Evolutionary conservation across 1,140 invertebrate genomes (phyloP), one percentile per base, ranked within the genome.

Genomic region (Macrostomum lignano): DNA sequence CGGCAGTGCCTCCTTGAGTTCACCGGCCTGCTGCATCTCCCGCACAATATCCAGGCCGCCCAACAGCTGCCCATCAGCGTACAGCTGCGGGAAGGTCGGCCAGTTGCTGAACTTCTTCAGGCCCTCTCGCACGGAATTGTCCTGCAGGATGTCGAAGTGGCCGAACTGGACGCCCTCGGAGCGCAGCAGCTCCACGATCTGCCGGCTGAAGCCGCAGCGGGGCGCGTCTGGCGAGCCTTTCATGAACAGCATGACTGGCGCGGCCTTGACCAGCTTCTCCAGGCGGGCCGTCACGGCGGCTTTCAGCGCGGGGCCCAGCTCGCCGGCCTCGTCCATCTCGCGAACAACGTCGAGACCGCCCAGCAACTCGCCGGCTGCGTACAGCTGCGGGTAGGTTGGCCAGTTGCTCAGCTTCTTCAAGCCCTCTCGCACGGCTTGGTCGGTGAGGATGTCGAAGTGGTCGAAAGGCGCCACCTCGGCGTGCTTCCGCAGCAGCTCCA

Each of bases 21-120:
- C 82, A 25, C 84, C 86, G 47, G 69, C 88, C 46, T 84, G 77
- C 51, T 96, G 84, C 76, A 93, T 77, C 60, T 93, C 76, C 19
- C 94, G 49, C 48, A 94, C 60, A 42, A 93, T 88, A 58, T 94
- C 84, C 59, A 82, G 93, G 7, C 86, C 86, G 15, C 84, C 84
- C 33, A 94, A 67, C 62, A 96, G 93, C 58, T 94, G 78, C 11
- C 82, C 82, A 58, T 84, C 71, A 20, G 94, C 78, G 49, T 51
- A 66, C 2, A 88, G 68, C 63, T 96, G 86, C 1, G 86, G 86
- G 49, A 94, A 88, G 29, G 86, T 96, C n/a, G 84, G 84, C 86
- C 86, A 96, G 41, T 75, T 78, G 5, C 75, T 73, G 51, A 69
- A 93, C 11, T 82, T 74, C 62, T 94, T 94, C 10, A 94, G 70